Evolutionary conservation across 2,888 invertebrate species (phyloP).

Genomic region (Panorpa germanica): DNA sequence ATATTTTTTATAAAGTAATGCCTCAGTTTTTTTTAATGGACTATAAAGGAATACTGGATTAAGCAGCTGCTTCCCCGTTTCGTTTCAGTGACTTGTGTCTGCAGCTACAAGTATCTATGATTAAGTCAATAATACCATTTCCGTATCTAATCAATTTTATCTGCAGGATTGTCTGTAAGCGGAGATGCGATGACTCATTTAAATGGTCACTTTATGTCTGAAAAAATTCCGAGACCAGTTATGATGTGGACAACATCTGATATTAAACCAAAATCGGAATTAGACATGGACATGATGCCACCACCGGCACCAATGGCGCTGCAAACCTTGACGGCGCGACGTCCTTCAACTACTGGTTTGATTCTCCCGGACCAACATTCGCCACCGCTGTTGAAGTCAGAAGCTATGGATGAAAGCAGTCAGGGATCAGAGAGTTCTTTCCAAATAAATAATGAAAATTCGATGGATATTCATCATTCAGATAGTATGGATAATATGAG

Average conservation of each 20-base stretch:
- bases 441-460: conserved; percentile 15
- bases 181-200: too few species aligned
- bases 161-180: too few species aligned
- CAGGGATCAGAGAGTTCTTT: conserved; percentile 32
- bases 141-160: too few species aligned
- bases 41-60: too few species aligned
- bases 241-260: conserved; percentile 17
- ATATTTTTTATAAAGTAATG: too few species aligned
- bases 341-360: conserved; percentile 34
- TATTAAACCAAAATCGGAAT: conserved; percentile 28
- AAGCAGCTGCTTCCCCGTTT: too few species aligned
- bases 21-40: too few species aligned
- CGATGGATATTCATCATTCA: conserved; percentile 19
- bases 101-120: too few species aligned
- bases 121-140: too few species aligned
- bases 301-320: conserved; percentile 38
- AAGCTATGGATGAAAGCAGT: conserved; percentile 53
- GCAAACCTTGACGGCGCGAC: conserved; percentile 40
- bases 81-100: too few species aligned
- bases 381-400: conserved; percentile 39
- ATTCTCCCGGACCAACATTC: conserved; percentile 35
- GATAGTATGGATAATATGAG: conserved; percentile 25
- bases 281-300: conserved; percentile 45
- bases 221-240: too few species aligned
- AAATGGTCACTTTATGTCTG: too few species aligned